phyloP scores from a whole-genome alignment of 1,140 invertebrate species.

The Alviniconcha marisindica region DNA sequence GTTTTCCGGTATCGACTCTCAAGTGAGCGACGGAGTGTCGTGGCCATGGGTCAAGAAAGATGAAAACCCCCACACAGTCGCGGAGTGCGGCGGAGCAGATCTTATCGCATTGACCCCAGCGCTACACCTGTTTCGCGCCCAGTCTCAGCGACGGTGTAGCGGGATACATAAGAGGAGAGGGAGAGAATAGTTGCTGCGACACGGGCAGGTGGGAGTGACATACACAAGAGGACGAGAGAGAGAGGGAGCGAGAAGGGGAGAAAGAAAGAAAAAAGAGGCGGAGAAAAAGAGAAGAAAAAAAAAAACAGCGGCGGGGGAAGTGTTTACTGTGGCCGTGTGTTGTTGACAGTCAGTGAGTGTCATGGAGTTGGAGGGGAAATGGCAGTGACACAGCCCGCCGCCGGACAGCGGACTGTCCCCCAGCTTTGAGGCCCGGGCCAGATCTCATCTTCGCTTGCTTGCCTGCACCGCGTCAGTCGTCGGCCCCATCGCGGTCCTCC shows the following conservation, averaged over 20 bases:
- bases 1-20: no score
- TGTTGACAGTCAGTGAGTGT: no score
- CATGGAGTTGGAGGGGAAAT: no score
- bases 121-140: slow-evolving; percentile 27
- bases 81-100: not conserved
- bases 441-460: no score
- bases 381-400: no score
- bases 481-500: no score
- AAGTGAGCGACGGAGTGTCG: not conserved
- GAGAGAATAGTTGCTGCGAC: not conserved
- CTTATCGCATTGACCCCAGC: slow-evolving; percentile 28
- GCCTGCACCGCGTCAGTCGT: no score
- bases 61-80: slow-evolving; percentile 15
- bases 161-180: not conserved
- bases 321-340: not conserved
- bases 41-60: not conserved
- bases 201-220: not conserved
- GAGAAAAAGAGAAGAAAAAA: no score
- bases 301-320: no score
- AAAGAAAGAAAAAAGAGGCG: no score
- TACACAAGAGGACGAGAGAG: not conserved
- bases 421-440: no score
- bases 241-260: not conserved
- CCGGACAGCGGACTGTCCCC: no score
- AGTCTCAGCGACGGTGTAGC: not conserved